These are phyloP conservation scores for Cygnus olor DNA, from an alignment of 2,797 vertebrate species.

Conservation along the genomic window DNA sequence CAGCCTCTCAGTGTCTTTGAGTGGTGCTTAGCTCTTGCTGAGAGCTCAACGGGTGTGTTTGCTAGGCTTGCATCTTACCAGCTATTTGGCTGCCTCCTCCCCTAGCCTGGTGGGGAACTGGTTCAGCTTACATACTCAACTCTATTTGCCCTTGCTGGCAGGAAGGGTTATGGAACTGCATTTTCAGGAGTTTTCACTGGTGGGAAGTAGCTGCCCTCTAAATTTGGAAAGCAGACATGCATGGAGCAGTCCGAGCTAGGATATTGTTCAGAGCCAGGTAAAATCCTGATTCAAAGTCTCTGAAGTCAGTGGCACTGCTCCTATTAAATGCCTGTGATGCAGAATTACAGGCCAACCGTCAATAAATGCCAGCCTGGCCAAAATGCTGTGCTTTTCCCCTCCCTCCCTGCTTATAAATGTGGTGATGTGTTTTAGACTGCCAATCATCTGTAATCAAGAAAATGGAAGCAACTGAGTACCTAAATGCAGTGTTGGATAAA, in stretches of 20 bases:
- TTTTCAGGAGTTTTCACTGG: neutral
- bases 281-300: neutral
- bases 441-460: neutral
- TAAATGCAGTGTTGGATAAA: neutral
- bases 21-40: neutral
- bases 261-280: neutral
- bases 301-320: neutral
- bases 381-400: neutral
- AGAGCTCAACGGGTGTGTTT: neutral
- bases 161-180: neutral
- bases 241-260: neutral
- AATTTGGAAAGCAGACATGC: neutral
- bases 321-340: neutral
- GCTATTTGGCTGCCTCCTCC: neutral
- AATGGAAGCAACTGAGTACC: neutral
- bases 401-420: neutral
- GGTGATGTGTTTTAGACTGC: neutral
- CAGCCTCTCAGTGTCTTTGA: neutral
- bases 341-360: neutral
- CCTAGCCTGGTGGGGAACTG: neutral
- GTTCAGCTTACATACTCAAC: neutral
- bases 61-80: neutral
- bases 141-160: neutral
- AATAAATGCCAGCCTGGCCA: neutral
- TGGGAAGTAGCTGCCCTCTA: neutral